phyloP scores from a whole-genome alignment of 2,888 invertebrate species.

The Dasysyrphus albostriatus region DNA sequence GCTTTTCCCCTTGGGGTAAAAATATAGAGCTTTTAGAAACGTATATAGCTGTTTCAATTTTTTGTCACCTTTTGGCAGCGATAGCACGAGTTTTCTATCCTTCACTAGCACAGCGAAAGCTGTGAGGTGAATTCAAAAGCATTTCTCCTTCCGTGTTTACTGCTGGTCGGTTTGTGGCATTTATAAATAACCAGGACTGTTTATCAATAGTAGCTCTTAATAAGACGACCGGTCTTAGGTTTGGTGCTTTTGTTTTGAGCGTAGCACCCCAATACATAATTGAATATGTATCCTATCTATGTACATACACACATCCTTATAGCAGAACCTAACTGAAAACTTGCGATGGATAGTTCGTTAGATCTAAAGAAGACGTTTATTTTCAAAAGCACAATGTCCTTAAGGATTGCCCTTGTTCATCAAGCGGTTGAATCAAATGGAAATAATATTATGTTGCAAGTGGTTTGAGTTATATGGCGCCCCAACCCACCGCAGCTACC shows the following conservation, averaged over 20 bases:
- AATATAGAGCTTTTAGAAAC: conserved; percentile 2
- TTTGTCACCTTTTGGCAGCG: conserved; percentile 46
- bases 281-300: not conserved
- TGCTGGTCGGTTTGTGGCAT: not conserved
- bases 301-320: no score
- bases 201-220: not conserved
- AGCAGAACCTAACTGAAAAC: not conserved
- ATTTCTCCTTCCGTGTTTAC: not conserved
- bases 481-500: not conserved
- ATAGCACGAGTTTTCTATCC: conserved; percentile 31
- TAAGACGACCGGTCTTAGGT: not conserved
- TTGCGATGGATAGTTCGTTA: conserved; percentile 11
- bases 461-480: conserved; percentile 10
- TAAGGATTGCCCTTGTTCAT: conserved; percentile 20
- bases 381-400: not conserved
- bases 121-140: conserved; percentile 9
- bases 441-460: conserved; percentile 14
- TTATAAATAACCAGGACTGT: not conserved
- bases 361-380: not conserved
- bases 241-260: not conserved
- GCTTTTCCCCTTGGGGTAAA: not conserved
- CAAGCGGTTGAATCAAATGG: conserved; percentile 13
- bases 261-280: not conserved
- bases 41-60: conserved; percentile 19
- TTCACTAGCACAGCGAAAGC: conserved; percentile 11